A percentile compares a stretch with the other conserved stretches of the same genome.
phyloP scores from a whole-genome alignment of 2,888 invertebrate species.

The Drosophila maculinotata region DNA sequence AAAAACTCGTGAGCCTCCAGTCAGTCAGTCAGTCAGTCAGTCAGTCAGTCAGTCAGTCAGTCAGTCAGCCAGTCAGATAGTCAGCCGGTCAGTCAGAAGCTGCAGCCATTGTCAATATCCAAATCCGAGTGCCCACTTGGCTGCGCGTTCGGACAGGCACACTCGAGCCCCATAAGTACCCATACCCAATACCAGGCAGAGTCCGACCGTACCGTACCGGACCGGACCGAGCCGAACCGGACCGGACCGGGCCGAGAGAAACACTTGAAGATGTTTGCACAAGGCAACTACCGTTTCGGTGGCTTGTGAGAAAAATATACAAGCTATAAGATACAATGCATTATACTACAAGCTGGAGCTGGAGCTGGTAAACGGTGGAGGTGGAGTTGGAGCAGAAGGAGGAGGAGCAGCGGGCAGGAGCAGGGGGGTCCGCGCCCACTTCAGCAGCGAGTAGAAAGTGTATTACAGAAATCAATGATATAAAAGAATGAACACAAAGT shows the following conservation, averaged over 20 bases:
- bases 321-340: conserved; percentile 46
- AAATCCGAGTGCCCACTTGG: conserved; percentile 74
- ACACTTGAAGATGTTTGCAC: conserved; percentile 73
- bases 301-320: conserved; percentile 77
- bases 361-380: neutral
- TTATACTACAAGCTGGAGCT: conserved; percentile 20
- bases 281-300: conserved; percentile 79
- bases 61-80: conserved; percentile 34
- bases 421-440: conserved; percentile 55
- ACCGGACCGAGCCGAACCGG: conserved; percentile 7
- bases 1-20: conserved; percentile 6
- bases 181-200: conserved; percentile 60
- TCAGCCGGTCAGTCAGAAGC: conserved; percentile 44
- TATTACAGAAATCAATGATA: conserved; percentile 70
- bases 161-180: conserved; percentile 72
- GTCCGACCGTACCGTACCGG: conserved; percentile 17
- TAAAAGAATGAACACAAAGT: conserved; percentile 57
- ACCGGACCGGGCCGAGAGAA: conserved; percentile 6
- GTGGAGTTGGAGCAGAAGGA: too few relatives aligned
- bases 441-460: conserved; percentile 71
- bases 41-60: conserved; percentile 22
- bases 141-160: conserved; percentile 71
- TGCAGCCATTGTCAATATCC: conserved; percentile 73
- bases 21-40: conserved; percentile 37
- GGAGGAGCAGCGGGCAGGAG: neutral